Base-by-base conservation (phyloP, 2,113 vertebrate genomes). In the Salvelinus fontinalis region DNA sequence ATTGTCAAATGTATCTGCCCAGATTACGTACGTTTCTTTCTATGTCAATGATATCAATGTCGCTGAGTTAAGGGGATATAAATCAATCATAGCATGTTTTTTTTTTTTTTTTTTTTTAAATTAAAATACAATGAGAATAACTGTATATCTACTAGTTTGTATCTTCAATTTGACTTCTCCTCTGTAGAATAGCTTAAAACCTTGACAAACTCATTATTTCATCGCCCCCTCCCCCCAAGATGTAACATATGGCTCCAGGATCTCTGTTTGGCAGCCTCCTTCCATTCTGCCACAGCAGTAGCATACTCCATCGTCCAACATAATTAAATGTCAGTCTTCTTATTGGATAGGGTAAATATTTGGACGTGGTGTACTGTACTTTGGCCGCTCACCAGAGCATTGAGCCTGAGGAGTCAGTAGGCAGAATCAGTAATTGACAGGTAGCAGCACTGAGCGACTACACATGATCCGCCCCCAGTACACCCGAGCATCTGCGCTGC, bases 401-500 rank as follows among this genome's bases (percentile, higher is more conserved):
- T 73, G 71, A 64, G 71, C 5, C 27, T 29, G 44, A 64, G 71
- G 72, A 73, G 51, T 14, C 51, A 54, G 51, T 18, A 54, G 29
- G 54, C 66, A 76, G 74, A 82, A 72, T 79, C 75, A 79, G 77
- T 78, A 83, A 82, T 59, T 81, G 85, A 75, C 85, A 82, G 79
- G 80, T 81, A 81, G 71, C 76, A 79, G 73, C 29, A 31, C 20
- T 68, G 16, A 73, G 65, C 49, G 27, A 73, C 34, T 65, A 34
- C 62, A 77, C 51, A 57, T 51, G 48, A 74, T 31, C 14, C 66
- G 26, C 70, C 14, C 70, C 1, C 65, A 9, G 34, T 54, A 81
- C 54, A 75, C 69, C 86, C 79, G 77, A 79, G 82, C 88, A 88
- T 90, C 84, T 90, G 85, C 87, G 87, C 75, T 39, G 75, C 79